Conservation (phyloP, 2,888 invertebrate species). For the Apamea epomidion region DNA sequence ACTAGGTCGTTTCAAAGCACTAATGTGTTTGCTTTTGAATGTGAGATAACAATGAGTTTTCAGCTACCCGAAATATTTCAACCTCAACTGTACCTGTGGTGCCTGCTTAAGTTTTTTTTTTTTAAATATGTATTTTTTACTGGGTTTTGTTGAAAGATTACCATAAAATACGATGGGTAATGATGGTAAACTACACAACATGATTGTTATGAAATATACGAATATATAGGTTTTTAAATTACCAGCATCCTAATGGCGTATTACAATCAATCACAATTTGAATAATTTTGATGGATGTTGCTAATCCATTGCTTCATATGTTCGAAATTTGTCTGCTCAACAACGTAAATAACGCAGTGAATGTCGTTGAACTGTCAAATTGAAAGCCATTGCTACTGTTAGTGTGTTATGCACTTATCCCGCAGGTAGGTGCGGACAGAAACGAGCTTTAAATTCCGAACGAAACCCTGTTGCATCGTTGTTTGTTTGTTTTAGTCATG, state of each 20-base stretch:
- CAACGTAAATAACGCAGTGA: too few species aligned
- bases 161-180: not conserved
- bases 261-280: too few species aligned
- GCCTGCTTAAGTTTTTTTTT: not conserved
- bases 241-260: too few species aligned
- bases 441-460: not conserved
- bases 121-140: not conserved
- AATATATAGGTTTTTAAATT: too few species aligned
- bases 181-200: not conserved
- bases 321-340: too few species aligned
- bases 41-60: not conserved
- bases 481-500: not conserved
- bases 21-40: conserved; percentile 40
- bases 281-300: too few species aligned
- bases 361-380: too few species aligned
- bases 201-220: not conserved
- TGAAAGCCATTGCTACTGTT: too few species aligned
- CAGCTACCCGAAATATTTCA: conserved; percentile 1
- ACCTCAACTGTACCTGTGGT: not conserved
- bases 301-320: too few species aligned
- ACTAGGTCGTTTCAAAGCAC: conserved; percentile 41
- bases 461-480: not conserved
- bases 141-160: not conserved
- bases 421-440: not conserved
- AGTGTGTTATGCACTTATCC: too few species aligned